Evolutionary conservation across 2,888 invertebrate genomes (phyloP).

Genomic region (Lomographa bimaculata): DNA sequence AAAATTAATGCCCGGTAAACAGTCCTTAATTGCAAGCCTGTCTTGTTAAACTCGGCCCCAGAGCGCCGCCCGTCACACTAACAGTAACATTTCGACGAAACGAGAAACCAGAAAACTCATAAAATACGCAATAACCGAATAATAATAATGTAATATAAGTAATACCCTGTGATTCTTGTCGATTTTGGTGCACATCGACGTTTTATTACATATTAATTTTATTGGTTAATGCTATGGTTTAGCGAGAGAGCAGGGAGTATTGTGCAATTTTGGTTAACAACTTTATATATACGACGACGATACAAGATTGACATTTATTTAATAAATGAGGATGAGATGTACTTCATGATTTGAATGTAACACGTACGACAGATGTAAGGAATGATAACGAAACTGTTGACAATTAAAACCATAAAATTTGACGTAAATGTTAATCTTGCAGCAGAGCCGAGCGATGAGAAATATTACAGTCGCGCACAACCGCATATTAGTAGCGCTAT

Average conservation of each 20-base stretch:
- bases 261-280: slow-evolving; percentile 53
- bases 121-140: slow-evolving; percentile 66
- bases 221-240: slow-evolving; percentile 59
- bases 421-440: slow-evolving; percentile 25
- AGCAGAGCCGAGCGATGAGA: slow-evolving; percentile 26
- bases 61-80: slow-evolving; percentile 57
- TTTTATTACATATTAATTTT: slow-evolving; percentile 74
- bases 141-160: slow-evolving; percentile 68
- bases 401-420: slow-evolving; percentile 33
- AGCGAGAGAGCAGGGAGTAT: slow-evolving; percentile 38
- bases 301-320: slow-evolving; percentile 31
- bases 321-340: slow-evolving; percentile 30
- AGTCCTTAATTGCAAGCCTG: slow-evolving; percentile 77
- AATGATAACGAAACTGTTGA: slow-evolving; percentile 34
- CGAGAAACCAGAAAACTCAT: slow-evolving; percentile 56
- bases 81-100: slow-evolving; percentile 61
- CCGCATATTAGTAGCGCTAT: slow-evolving; percentile 40
- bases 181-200: slow-evolving; percentile 46
- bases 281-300: slow-evolving; percentile 53
- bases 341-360: slow-evolving; percentile 33
- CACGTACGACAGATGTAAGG: slow-evolving; percentile 34
- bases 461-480: slow-evolving; percentile 42
- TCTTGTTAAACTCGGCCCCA: slow-evolving; percentile 60
- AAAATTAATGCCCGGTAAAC: slow-evolving; percentile 82
- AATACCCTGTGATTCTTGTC: slow-evolving; percentile 59